Base-by-base conservation (phyloP, 2,113 vertebrate genomes). In the Noturus placidus region DNA sequence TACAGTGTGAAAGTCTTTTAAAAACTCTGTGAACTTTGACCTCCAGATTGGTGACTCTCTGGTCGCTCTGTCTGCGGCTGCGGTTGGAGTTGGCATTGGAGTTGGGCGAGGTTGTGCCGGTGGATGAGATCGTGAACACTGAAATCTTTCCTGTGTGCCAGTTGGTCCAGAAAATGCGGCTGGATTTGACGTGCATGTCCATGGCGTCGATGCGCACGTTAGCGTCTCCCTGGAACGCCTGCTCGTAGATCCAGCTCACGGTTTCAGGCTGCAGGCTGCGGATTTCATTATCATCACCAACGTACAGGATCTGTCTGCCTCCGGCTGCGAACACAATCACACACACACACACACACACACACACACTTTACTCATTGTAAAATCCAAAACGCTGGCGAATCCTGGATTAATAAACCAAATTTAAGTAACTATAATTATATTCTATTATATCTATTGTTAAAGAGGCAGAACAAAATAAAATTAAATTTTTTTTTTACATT, bases 81-180 rank as follows among this genome's bases (percentile, higher is more conserved):
- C 98, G 97, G 91, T 98, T 96, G 90, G 95, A 96, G 46, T 50
- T 50, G 46, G 46, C 6, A 85, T 95, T 95, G 38, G 46, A 46
- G 86, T 95, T 95, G 1, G 90, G 76, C 0, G 88, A 84, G 11
- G 81, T 30, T 0, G 96, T 94, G 1, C 95, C 76, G 5, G 54
- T 93, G 4, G 94, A 88, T 0, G 97, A 97, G 91, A 98, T 95
- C 86, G 97, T 97, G 0, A 97, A 96, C 78, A 95, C 98, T 0
- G 97, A 99, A 93, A 99, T 99, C 56, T 95, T 95, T 69, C 97
- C 97, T 0, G 97, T 99, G 96, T 99, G 98, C 98, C 98, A 99
- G 95, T 99, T 99, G 69, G 97, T 99, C 98, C 98, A 99, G 90
- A 97, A 99, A 92, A 99, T 97, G 17, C 95, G 96, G 89, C 96